Conservation (phyloP, 1,140 invertebrate species). For the Nilaparvata lugens region DNA sequence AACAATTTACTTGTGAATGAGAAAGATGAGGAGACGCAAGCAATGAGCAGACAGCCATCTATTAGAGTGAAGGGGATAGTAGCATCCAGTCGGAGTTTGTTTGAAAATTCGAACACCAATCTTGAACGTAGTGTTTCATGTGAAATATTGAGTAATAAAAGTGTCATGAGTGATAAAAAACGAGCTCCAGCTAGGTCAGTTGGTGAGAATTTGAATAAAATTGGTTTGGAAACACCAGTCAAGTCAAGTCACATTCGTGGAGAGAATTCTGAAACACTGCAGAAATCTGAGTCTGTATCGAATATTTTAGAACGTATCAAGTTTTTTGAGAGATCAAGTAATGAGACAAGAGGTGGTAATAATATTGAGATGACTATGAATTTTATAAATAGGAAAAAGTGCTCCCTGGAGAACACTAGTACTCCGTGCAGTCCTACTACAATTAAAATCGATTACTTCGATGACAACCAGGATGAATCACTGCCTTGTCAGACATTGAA, state of each 20-base stretch:
- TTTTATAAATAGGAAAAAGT: too few species aligned
- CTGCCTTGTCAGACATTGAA: neutral
- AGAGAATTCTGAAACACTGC: too few species aligned
- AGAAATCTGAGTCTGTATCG: too few species aligned
- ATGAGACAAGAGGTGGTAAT: neutral
- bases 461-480: neutral
- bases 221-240: too few species aligned
- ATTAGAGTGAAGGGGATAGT: neutral
- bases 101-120: neutral
- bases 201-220: too few species aligned
- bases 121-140: too few species aligned
- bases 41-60: neutral
- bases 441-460: neutral
- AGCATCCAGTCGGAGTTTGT: neutral
- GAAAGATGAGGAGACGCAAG: neutral
- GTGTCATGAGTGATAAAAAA: too few species aligned
- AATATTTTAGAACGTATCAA: slow-evolving; percentile 1
- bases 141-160: too few species aligned
- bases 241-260: too few species aligned
- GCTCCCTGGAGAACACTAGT: too few species aligned
- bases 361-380: too few species aligned
- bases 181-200: too few species aligned
- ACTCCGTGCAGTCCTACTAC: neutral
- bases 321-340: slow-evolving; percentile 2
- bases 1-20: neutral